These are phyloP conservation scores for Zaprionus tsacasi DNA, from an alignment of 1,140 invertebrate genomes.

Conservation along the genomic window DNA sequence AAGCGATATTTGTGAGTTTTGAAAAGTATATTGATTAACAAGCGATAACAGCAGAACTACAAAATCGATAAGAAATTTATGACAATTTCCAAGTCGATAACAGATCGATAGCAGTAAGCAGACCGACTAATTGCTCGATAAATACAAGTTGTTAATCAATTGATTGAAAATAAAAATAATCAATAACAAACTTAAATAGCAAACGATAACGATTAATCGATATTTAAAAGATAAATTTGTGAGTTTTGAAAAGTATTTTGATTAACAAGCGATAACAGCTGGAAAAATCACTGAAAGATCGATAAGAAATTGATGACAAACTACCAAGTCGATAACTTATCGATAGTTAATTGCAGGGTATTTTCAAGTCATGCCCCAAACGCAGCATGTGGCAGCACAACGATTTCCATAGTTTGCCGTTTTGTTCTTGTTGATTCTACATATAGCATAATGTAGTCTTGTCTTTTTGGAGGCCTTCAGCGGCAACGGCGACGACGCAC, in stretches of 20 bases:
- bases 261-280: no score
- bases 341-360: neutral
- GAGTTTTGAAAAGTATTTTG: no score
- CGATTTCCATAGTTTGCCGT: slow-evolving; percentile 31
- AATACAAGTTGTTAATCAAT: no score
- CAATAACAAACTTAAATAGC: no score
- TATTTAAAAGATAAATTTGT: no score
- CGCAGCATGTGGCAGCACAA: neutral
- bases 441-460: slow-evolving; percentile 38
- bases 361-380: neutral
- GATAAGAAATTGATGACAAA: neutral
- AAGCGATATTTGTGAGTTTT: no score
- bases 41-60: no score
- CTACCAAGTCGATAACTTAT: neutral
- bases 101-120: neutral
- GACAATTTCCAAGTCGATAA: neutral
- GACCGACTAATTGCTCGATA: neutral
- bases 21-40: no score
- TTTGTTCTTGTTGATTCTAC: slow-evolving; percentile 58
- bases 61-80: neutral
- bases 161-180: no score
- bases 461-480: slow-evolving; percentile 53
- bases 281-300: no score
- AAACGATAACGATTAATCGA: no score
- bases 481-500: slow-evolving; percentile 58